Evolutionary conservation across 2,113 vertebrate species (phyloP), one percentile per base, ranked within the genome.

Genomic region (Coturnix japonica): DNA sequence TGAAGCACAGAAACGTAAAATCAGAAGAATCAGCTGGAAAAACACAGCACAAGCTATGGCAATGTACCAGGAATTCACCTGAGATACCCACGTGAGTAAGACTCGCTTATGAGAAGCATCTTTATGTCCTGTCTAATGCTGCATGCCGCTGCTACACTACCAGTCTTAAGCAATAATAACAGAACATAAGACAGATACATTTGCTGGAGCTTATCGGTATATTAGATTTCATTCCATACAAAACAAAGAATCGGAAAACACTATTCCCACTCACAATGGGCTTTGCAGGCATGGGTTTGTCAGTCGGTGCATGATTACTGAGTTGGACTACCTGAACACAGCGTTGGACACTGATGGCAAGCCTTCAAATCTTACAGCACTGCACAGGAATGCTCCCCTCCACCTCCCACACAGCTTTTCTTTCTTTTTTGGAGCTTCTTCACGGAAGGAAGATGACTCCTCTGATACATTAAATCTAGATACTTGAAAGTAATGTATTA

Each of bases 401-500:
- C 73, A 60, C 33, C 49, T 79, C 56, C 59, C 79, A 81, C 67
- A 59, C 22, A 76, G 13, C 56, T 26, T 47, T 53, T 79, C 84
- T 13, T 89, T 59, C 73, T 78, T 63, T 41, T 13, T 7, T 25
- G 66, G 71, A 74, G 89, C 5, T 35, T 18, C 92, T 82, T 64
- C 75, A 83, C 63, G 56, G 69, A 74, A 77, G 60, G 79, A 74
- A 77, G 85, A 73, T 51, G 78, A 79, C 39, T 90, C 47, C 46
- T 76, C 20, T 37, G 25, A 19, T n/a, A 23, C 30, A 92, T 71
- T 87, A 85, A 91, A 92, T n/a, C 46, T 63, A 92, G 65, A 43
- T 51, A 51, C 87, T 92, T 53, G 35, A 95, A 66, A 94, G 94
- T 92, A 95, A 95, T 93, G 51, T 90, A 94, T 87, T 66, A 92